Percentiles rank a stretch among this genome's conserved stretches.
phyloP scores from a whole-genome alignment of 2,888 invertebrate genomes.

The Plagodis dolabraria region DNA sequence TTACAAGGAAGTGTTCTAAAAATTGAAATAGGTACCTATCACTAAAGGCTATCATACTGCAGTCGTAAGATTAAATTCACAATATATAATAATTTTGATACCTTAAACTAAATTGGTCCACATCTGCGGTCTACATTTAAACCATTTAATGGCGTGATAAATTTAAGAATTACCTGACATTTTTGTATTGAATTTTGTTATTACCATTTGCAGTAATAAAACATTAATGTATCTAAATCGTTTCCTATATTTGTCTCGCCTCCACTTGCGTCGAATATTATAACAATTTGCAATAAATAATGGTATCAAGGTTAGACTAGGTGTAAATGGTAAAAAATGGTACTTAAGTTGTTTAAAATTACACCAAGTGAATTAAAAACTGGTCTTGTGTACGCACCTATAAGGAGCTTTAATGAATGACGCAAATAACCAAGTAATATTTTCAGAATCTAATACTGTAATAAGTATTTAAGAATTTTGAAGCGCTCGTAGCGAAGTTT shows the following conservation, averaged over 20 bases:
- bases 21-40: too few species aligned
- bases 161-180: not conserved
- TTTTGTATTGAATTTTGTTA: constrained; percentile 20
- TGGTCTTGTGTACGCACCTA: constrained; percentile 9
- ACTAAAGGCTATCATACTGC: too few species aligned
- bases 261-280: constrained; percentile 31
- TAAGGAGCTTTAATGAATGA: not conserved
- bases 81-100: too few species aligned
- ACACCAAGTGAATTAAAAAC: constrained; percentile 30
- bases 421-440: too few species aligned
- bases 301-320: constrained; percentile 39
- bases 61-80: too few species aligned
- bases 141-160: not conserved
- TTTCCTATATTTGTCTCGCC: constrained; percentile 61
- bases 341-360: constrained; percentile 38
- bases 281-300: constrained; percentile 29
- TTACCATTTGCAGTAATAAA: constrained; percentile 30
- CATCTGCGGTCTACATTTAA: not conserved
- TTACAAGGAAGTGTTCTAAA: too few species aligned
- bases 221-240: constrained; percentile 46
- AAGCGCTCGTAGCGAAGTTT: too few species aligned
- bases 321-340: constrained; percentile 36
- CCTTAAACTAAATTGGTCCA: too few species aligned
- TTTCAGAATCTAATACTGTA: too few species aligned
- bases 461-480: too few species aligned